A percentile compares a stretch with the other conserved stretches of the same genome.
These are phyloP conservation scores for Odocoileus virginianus DNA, from an alignment of 2,113 vertebrate genomes.

Conservation along the genomic window DNA sequence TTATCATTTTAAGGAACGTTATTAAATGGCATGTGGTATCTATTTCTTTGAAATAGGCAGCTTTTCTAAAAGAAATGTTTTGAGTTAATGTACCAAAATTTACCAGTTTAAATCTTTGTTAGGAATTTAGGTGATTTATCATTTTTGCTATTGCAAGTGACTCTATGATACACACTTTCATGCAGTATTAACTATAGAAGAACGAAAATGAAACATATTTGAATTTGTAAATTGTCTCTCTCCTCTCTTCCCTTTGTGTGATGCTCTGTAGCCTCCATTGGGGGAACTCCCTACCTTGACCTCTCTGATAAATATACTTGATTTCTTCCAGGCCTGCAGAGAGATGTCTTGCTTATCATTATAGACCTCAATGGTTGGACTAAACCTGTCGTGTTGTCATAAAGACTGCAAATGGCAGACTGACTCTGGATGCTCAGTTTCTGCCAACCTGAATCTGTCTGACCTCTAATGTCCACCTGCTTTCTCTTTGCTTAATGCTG, in stretches of 20 bases:
- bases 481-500: background rate
- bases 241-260: background rate
- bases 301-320: background rate
- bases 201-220: slow-evolving; percentile 54
- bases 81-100: background rate
- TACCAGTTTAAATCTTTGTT: slow-evolving; percentile 7
- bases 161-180: background rate
- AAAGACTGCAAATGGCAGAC: background rate
- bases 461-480: background rate
- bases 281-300: background rate
- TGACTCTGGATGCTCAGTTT: background rate
- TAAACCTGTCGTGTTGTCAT: background rate
- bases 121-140: background rate
- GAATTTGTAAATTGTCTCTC: background rate
- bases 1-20: slow-evolving; percentile 2
- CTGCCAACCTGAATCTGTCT: background rate
- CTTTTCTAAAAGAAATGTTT: slow-evolving; percentile 48
- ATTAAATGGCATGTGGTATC: slow-evolving; percentile 13
- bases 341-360: background rate
- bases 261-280: background rate
- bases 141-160: background rate
- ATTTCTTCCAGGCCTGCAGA: slow-evolving; percentile 13
- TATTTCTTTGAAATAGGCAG: slow-evolving; percentile 28
- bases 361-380: background rate
- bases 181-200: background rate